Conservation (phyloP, 2,113 vertebrate species). For the Bubalus kerabau region DNA sequence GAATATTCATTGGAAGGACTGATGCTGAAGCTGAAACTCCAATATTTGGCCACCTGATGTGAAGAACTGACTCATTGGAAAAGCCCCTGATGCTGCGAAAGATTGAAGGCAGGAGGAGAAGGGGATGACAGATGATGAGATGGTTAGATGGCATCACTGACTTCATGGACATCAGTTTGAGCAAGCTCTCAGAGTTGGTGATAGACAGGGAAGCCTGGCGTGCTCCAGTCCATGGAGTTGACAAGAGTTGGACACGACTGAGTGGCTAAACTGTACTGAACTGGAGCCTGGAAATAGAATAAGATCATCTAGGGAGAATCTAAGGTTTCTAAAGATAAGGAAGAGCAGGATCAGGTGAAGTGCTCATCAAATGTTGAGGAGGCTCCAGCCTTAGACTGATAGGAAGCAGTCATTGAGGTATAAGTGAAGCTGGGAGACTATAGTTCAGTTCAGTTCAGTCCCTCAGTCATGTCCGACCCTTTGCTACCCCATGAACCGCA, state of each 20-base stretch:
- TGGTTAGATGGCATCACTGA: background rate
- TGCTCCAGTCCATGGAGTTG: background rate
- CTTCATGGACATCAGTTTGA: background rate
- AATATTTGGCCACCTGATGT: background rate
- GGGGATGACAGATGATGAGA: background rate
- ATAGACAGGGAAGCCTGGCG: background rate
- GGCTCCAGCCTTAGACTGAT: too few relatives aligned
- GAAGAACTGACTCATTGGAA: background rate
- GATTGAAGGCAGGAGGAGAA: background rate
- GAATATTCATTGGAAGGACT: background rate
- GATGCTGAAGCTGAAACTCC: background rate
- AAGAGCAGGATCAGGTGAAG: too few relatives aligned
- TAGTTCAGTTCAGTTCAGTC: too few relatives aligned
- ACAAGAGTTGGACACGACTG: background rate
- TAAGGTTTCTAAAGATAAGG: too few relatives aligned
- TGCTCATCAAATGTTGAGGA: too few relatives aligned
- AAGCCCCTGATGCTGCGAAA: background rate
- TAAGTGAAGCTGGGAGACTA: too few relatives aligned
- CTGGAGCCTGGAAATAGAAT: too few relatives aligned
- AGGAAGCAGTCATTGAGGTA: too few relatives aligned
- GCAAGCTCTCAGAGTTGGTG: background rate
- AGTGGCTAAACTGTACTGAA: background rate
- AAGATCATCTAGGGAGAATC: too few relatives aligned
- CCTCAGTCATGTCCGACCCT: fast-evolving
- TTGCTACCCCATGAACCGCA: too few relatives aligned